Conservation (phyloP, 2,113 vertebrate species). For the Gulo gulo region DNA sequence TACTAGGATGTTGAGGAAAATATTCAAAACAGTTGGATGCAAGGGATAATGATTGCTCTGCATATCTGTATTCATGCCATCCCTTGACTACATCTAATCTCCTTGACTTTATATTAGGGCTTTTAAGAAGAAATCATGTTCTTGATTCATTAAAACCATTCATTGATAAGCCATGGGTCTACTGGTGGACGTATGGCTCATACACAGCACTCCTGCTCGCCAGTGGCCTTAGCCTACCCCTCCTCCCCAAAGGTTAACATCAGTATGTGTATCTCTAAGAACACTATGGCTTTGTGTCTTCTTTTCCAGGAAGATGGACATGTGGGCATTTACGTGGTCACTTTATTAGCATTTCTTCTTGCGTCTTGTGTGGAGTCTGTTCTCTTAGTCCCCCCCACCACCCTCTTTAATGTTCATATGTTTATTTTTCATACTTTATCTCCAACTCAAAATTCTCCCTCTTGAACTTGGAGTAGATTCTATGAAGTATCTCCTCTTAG, state of each 20-base stretch:
- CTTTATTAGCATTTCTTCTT: not conserved
- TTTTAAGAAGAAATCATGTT: not conserved
- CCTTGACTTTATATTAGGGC: not conserved
- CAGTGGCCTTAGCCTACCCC: not conserved
- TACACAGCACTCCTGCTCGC: not conserved
- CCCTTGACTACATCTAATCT: not conserved
- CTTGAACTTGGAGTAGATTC: not conserved
- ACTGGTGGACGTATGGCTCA: not conserved
- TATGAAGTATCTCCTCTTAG: not conserved
- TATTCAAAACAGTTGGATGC: not conserved
- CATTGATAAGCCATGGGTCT: not conserved
- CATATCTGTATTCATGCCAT: not conserved
- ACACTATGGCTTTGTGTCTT: not conserved
- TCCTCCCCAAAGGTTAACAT: not conserved
- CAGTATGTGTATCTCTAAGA: not conserved
- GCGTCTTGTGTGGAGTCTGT: not conserved
- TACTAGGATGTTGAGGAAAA: not conserved
- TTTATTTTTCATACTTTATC: not conserved
- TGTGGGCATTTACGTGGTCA: not conserved
- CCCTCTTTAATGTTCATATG: not conserved
- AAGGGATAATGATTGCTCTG: conserved; percentile 13
- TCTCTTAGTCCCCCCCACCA: not conserved
- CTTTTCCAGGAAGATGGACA: not conserved
- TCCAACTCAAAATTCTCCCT: not conserved
- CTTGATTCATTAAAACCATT: not conserved